phyloP scores from a whole-genome alignment of 1,140 invertebrate genomes.

The Zaprionus taronus region DNA sequence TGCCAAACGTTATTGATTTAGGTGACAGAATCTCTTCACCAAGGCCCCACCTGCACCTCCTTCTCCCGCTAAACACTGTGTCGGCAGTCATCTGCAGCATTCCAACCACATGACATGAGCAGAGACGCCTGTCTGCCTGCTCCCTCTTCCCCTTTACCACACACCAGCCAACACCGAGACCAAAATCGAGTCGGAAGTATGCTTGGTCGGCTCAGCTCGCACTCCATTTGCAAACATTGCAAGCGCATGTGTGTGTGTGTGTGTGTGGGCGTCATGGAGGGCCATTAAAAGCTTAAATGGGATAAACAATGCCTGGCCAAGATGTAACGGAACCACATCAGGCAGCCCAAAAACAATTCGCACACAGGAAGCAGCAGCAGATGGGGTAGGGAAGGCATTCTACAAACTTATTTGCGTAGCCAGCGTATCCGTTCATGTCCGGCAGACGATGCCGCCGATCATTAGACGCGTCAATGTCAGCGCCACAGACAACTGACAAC shows the following conservation, averaged over 20 bases:
- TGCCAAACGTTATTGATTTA: slow-evolving; percentile 20
- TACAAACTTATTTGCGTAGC: slow-evolving; percentile 20
- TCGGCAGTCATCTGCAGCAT: slow-evolving; percentile 15
- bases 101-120: slow-evolving; percentile 5
- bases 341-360: slow-evolving; percentile 28
- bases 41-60: not conserved
- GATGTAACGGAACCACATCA: slow-evolving; percentile 33
- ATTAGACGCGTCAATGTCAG: slow-evolving; percentile 73
- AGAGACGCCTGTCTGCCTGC: not conserved
- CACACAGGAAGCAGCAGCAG: not conserved
- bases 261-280: not conserved
- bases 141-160: not conserved
- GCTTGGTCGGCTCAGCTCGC: slow-evolving; percentile 41
- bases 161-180: slow-evolving; percentile 6
- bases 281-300: slow-evolving; percentile 68
- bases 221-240: slow-evolving; percentile 33
- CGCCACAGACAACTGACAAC: slow-evolving; percentile 9
- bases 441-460: slow-evolving; percentile 36
- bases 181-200: slow-evolving; percentile 49
- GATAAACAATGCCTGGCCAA: slow-evolving; percentile 60
- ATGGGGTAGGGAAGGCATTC: not conserved
- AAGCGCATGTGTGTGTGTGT: not conserved
- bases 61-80: not conserved
- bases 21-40: slow-evolving; percentile 10
- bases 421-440: slow-evolving; percentile 20